A percentile compares a stretch with the other conserved stretches of the same genome.
Evolutionary conservation across 2,888 invertebrate genomes (phyloP).

Genomic region (Strigamia crassipes): DNA sequence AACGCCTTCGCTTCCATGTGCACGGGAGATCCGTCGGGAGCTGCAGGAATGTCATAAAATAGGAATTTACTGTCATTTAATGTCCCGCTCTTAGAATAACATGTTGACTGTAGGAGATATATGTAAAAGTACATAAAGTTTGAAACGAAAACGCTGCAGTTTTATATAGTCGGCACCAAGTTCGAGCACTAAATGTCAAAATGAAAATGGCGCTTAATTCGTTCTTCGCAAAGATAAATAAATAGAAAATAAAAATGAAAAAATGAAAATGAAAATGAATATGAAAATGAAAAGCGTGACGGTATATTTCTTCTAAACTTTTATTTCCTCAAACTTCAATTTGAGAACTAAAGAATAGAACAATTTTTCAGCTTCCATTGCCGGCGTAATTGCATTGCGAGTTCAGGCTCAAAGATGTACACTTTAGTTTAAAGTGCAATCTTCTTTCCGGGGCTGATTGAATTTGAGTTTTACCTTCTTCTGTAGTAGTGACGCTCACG

Average conservation of each 20-base stretch:
- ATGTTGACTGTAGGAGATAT: constrained; percentile 14
- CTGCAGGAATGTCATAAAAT: constrained; percentile 51
- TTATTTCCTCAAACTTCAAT: constrained; percentile 29
- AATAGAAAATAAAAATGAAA: too few species aligned
- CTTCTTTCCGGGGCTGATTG: neutral
- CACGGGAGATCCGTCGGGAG: constrained; percentile 59
- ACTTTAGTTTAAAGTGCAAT: constrained; percentile 19
- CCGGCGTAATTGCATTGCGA: constrained; percentile 30
- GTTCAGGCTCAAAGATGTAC: constrained; percentile 24
- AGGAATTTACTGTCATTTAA: constrained; percentile 12
- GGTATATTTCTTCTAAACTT: neutral
- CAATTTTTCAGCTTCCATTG: constrained; percentile 28
- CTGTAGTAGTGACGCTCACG: constrained; percentile 55
- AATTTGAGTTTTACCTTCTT: constrained; percentile 56
- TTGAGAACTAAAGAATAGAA: constrained; percentile 28
- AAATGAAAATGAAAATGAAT: too few species aligned
- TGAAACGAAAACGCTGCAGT: neutral
- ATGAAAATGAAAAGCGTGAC: too few species aligned
- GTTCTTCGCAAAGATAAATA: neutral
- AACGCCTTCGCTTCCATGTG: constrained; percentile 57
- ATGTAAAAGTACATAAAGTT: neutral
- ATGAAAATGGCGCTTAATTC: neutral
- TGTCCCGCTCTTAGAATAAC: neutral
- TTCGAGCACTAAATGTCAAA: neutral
- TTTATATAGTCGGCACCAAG: neutral